phyloP scores from a whole-genome alignment of 1,140 invertebrate genomes.

The Forficula auricularia region DNA sequence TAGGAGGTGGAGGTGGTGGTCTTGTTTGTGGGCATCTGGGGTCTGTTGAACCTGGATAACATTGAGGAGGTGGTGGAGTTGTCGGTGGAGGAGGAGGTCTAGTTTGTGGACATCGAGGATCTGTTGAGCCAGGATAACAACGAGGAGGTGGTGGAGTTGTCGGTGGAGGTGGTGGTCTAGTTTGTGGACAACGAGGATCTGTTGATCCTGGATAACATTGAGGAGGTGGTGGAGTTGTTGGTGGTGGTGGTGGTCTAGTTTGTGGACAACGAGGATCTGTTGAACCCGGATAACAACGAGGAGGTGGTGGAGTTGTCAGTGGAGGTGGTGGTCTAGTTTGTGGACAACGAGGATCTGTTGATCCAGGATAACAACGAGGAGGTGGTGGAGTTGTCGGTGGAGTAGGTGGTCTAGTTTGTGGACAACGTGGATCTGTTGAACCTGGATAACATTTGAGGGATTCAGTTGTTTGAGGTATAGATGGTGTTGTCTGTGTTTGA shows the following conservation, averaged over 20 bases:
- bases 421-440: slow-evolving; percentile 23
- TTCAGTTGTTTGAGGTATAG: slow-evolving; percentile 9
- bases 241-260: slow-evolving; percentile 9
- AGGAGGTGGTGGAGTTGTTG: slow-evolving; percentile 12
- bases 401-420: slow-evolving; percentile 16
- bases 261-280: slow-evolving; percentile 20
- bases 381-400: slow-evolving; percentile 18
- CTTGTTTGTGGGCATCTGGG: slow-evolving; percentile 16
- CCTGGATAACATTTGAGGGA: slow-evolving; percentile 23
- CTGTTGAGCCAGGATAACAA: slow-evolving; percentile 19
- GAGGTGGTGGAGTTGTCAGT: slow-evolving; percentile 9
- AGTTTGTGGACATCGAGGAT: slow-evolving; percentile 13
- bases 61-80: slow-evolving; percentile 10
- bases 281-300: slow-evolving; percentile 17
- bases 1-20: slow-evolving; percentile 9
- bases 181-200: slow-evolving; percentile 18
- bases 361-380: slow-evolving; percentile 24
- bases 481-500: slow-evolving; percentile 16
- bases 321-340: slow-evolving; percentile 6
- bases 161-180: slow-evolving; percentile 16
- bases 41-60: slow-evolving; percentile 19
- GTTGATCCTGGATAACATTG: slow-evolving; percentile 11
- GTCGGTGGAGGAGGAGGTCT: slow-evolving; percentile 1
- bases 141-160: slow-evolving; percentile 14
- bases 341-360: slow-evolving; percentile 14